These are phyloP conservation scores for Piscicola geometra DNA, from an alignment of 2,888 invertebrate genomes.

Conservation along the genomic window DNA sequence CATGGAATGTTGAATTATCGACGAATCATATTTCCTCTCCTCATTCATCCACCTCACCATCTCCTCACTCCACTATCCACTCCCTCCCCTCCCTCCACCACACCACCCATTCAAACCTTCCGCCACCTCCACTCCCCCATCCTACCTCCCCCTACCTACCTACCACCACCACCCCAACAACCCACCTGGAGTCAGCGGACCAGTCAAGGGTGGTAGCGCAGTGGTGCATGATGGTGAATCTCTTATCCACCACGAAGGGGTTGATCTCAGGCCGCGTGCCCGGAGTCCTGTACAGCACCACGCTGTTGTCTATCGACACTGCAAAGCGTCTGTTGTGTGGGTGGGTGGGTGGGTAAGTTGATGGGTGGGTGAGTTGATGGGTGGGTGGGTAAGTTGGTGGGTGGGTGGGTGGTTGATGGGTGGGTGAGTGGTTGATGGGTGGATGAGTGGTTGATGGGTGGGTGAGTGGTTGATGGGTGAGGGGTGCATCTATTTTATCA, in stretches of 20 bases:
- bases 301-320: constrained; percentile 76
- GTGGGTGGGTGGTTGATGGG: too few relatives aligned
- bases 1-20: too few relatives aligned
- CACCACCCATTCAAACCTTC: neutral
- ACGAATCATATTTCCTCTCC: too few relatives aligned
- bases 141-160: neutral
- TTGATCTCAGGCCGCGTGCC: constrained; percentile 76
- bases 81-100: neutral
- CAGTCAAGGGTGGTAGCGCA: constrained; percentile 82
- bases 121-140: neutral
- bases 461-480: too few relatives aligned
- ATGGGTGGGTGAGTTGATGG: too few relatives aligned
- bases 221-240: constrained; percentile 76
- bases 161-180: too few relatives aligned
- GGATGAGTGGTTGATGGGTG: too few relatives aligned
- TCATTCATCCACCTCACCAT: neutral
- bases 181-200: constrained; percentile 79
- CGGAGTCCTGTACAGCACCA: constrained; percentile 74
- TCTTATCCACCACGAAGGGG: constrained; percentile 77
- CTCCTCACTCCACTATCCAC: neutral
- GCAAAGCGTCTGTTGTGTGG: constrained; percentile 66
- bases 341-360: too few relatives aligned
- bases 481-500: too few relatives aligned
- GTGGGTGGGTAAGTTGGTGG: too few relatives aligned
- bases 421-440: too few relatives aligned